phyloP scores from a whole-genome alignment of 1,140 invertebrate genomes.

The Pantala flavescens region DNA sequence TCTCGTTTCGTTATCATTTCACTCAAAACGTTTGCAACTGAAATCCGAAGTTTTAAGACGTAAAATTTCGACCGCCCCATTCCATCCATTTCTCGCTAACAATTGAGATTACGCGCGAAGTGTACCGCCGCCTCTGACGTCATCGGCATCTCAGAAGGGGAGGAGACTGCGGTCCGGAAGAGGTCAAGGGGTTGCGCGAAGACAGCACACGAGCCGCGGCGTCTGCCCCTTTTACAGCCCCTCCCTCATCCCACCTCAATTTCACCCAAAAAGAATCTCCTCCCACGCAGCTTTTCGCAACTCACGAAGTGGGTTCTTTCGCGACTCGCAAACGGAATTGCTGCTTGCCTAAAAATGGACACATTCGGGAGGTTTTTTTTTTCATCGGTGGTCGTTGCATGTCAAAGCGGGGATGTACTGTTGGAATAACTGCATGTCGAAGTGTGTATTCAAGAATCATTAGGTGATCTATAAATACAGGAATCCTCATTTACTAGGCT shows the following conservation, averaged over 20 bases:
- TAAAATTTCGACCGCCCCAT: not conserved
- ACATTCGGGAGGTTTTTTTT: no score
- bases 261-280: not conserved
- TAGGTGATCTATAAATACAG: no score
- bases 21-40: no score
- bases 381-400: no score
- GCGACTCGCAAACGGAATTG: not conserved
- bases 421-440: no score
- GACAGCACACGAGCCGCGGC: not conserved
- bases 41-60: no score
- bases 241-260: not conserved
- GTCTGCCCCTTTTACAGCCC: not conserved
- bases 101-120: constrained; percentile 8
- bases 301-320: not conserved
- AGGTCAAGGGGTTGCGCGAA: not conserved
- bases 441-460: no score
- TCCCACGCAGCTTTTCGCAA: not conserved
- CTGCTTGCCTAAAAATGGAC: not conserved
- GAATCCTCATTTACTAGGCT: no score
- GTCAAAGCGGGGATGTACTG: no score
- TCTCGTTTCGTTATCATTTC: no score
- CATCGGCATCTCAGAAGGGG: not conserved
- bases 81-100: not conserved
- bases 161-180: not conserved
- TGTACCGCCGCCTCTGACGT: not conserved